phyloP scores from a whole-genome alignment of 1,140 invertebrate genomes.

The Drosophila parvula region DNA sequence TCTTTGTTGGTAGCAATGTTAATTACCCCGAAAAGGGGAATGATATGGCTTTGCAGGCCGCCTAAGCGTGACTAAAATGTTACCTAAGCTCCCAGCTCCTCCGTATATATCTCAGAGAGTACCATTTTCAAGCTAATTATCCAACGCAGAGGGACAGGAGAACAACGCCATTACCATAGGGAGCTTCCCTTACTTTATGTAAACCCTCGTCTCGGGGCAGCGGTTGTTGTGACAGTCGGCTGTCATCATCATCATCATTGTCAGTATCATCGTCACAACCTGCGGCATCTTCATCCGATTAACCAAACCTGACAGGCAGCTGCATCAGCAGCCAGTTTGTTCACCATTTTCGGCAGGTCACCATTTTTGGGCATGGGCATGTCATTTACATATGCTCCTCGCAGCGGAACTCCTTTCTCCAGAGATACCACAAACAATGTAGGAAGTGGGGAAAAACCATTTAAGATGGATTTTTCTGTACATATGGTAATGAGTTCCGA shows the following conservation, averaged over 20 bases:
- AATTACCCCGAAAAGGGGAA: constrained; percentile 60
- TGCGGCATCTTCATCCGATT: constrained; percentile 35
- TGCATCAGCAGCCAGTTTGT: constrained; percentile 8
- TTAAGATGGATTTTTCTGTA: background rate
- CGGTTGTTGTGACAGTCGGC: constrained; percentile 33
- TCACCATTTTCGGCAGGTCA: constrained; percentile 36
- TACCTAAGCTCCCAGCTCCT: constrained; percentile 64
- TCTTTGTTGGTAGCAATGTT: constrained; percentile 63
- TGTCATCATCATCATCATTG: constrained; percentile 29
- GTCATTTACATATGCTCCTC: constrained; percentile 40
- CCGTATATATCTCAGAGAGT: constrained; percentile 19
- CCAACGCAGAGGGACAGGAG: constrained; percentile 37
- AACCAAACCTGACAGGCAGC: constrained; percentile 21
- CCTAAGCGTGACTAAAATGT: constrained; percentile 77
- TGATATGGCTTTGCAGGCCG: constrained; percentile 70
- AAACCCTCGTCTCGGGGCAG: constrained; percentile 40
- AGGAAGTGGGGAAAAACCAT: constrained; percentile 15
- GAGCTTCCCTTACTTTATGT: constrained; percentile 53
- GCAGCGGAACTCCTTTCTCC: constrained; percentile 44
- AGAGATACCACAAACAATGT: background rate
- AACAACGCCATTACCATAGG: constrained; percentile 67
- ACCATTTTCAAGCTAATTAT: constrained; percentile 67
- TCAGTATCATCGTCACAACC: constrained; percentile 9
- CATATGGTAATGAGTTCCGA: constrained; percentile 2
- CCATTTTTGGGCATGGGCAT: constrained; percentile 29